Base-by-base conservation (phyloP, 1,140 invertebrate species). In the Riptortus pedestris region DNA sequence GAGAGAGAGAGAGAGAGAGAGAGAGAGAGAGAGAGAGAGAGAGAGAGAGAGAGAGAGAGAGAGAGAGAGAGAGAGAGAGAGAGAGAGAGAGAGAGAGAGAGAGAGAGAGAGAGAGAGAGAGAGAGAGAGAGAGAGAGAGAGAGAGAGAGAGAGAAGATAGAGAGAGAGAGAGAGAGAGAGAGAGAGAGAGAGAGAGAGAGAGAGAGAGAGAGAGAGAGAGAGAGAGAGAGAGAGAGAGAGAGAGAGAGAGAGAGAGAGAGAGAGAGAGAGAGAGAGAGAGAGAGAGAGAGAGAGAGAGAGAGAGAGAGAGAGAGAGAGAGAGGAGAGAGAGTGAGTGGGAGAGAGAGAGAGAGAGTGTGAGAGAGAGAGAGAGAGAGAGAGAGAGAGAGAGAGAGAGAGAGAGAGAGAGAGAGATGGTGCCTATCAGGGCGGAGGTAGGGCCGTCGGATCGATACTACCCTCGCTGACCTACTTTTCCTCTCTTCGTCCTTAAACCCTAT, bases 341-440 rank as follows among this genome's bases (percentile, higher is more conserved):
- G 61, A 48, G 61, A 48, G 61, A 48, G 61, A 62, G 47, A 62
- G 61, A 62, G 61, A 62, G 47, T 26, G 47, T 26, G 61, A 62
- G 61, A 48, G 61, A 62, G 61, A 48, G 61, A 62, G 61, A 62
- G 61, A 62, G 61, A 62, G 61, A 48, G 38, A 62, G 38, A 62
- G 47, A 62, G 61, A 62, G 61, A 43, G 60, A 61, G 31, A 38
- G 18, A 22, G 60, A 20, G 31, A 43, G 29, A 58, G 55, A 58
- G 55, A 58, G 55, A 58, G 55, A 58, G 55, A 58, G 55, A 58
- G 55, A 58, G 48, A 11, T 7, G 48, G 7, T 38, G 16, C 5
- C 7, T 38, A 38, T 5, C 5, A 38, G 7, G 16, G 33, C 5
- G 16, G 16, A 38, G 16, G 16, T 38, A 16, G 33, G 33, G 33